Evolutionary conservation across 2,113 vertebrate genomes (phyloP).

Genomic region (Dromiciops gliroides): DNA sequence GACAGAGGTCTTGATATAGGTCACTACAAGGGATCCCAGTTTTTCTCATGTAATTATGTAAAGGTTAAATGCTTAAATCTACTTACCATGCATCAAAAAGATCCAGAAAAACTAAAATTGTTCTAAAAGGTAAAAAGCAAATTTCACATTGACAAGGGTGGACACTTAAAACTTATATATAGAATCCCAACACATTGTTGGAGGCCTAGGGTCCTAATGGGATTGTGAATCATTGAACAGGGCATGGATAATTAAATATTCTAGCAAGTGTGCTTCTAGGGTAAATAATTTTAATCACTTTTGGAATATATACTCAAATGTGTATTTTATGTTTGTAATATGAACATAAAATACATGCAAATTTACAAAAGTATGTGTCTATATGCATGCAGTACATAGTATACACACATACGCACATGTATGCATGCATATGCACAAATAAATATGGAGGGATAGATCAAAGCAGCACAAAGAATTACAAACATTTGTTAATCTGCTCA

Average conservation of each 20-base stretch:
- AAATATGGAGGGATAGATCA: no score
- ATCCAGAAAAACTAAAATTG: not conserved
- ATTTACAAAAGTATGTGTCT: no score
- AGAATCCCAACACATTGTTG: not conserved
- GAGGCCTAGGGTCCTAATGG: not conserved
- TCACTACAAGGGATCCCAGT: not conserved
- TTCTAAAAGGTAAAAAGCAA: not conserved
- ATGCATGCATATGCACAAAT: no score
- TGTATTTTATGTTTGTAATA: no score
- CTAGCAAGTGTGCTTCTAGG: constrained; percentile 11
- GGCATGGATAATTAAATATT: constrained; percentile 12
- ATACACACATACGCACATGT: no score
- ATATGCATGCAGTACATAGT: no score
- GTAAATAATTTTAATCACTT: not conserved
- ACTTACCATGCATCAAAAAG: not conserved
- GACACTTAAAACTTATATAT: not conserved
- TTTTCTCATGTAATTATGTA: not conserved
- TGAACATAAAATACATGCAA: no score
- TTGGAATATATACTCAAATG: no score
- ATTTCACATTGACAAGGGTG: rapidly evolving
- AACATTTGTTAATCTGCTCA: not conserved
- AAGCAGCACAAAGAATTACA: not conserved
- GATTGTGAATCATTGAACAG: not conserved
- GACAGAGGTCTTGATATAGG: not conserved
- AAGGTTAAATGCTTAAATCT: not conserved